Percentiles rank a stretch among this genome's conserved stretches.
Conservation (phyloP, 2,113 vertebrate species). For the Oreocharis arfaki region DNA sequence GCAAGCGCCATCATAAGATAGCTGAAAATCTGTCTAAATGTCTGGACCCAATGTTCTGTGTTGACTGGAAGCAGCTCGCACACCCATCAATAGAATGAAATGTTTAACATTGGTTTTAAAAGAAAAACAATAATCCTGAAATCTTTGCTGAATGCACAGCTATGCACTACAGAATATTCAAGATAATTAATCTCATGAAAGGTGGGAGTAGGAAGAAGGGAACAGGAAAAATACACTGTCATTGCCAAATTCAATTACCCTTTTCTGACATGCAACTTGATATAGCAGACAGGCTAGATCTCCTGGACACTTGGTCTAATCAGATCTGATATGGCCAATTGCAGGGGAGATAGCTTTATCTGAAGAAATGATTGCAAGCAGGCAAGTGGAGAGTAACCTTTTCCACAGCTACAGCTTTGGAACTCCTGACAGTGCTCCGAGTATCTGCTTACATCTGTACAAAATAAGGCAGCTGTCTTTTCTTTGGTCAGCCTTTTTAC, state of each 20-base stretch:
- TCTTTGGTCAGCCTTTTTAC: neutral
- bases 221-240: neutral
- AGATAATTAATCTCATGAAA: neutral
- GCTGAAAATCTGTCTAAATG: neutral
- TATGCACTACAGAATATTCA: neutral
- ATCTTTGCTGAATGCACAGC: neutral
- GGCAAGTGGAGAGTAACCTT: neutral
- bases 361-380: neutral
- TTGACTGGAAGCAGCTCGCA: neutral
- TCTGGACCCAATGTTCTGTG: neutral
- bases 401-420: neutral
- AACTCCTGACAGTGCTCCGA: neutral
- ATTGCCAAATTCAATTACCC: neutral
- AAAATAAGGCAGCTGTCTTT: neutral
- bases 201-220: neutral
- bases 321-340: neutral
- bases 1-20: neutral
- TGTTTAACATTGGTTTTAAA: neutral
- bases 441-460: neutral
- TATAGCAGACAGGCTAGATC: neutral
- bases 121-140: neutral
- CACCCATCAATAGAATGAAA: neutral
- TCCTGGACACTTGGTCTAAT: neutral
- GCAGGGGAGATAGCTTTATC: neutral
- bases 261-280: neutral